phyloP scores from a whole-genome alignment of 2,888 invertebrate genomes.

The Helleia helle region DNA sequence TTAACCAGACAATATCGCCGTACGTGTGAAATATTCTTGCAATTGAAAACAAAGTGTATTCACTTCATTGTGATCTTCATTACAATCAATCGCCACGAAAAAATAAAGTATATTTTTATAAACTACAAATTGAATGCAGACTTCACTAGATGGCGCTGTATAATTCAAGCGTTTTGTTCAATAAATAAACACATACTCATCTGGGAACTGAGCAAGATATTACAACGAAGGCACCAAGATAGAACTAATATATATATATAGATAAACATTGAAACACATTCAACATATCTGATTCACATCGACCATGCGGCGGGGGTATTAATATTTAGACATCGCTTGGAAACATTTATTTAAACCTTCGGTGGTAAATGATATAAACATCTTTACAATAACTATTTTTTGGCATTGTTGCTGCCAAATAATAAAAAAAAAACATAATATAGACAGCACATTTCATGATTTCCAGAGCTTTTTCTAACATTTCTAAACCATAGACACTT shows the following conservation, averaged over 20 bases:
- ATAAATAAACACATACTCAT: neutral
- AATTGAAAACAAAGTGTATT: too few species aligned
- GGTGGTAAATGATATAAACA: conserved; percentile 11
- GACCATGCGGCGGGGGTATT: neutral
- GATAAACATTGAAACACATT: neutral
- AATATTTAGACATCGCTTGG: conserved; percentile 1
- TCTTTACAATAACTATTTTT: neutral
- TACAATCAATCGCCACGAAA: too few species aligned
- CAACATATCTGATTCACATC: neutral
- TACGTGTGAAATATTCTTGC: too few species aligned
- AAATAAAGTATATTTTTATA: too few species aligned
- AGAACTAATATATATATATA: conserved; percentile 2
- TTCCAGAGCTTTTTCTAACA: too few species aligned
- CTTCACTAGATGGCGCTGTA: neutral
- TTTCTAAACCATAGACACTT: too few species aligned
- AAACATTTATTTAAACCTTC: conserved; percentile 9
- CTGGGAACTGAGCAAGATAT: neutral
- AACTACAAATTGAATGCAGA: too few species aligned
- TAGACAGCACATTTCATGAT: too few species aligned
- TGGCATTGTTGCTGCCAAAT: neutral
- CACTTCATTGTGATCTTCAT: too few species aligned
- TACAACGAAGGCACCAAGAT: neutral
- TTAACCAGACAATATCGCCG: too few species aligned
- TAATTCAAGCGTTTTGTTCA: neutral
- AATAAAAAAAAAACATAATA: too few species aligned